Percentiles rank a stretch among this genome's conserved stretches.
Conservation (phyloP, 2,888 invertebrate species). For the Drosophila longiperda region DNA sequence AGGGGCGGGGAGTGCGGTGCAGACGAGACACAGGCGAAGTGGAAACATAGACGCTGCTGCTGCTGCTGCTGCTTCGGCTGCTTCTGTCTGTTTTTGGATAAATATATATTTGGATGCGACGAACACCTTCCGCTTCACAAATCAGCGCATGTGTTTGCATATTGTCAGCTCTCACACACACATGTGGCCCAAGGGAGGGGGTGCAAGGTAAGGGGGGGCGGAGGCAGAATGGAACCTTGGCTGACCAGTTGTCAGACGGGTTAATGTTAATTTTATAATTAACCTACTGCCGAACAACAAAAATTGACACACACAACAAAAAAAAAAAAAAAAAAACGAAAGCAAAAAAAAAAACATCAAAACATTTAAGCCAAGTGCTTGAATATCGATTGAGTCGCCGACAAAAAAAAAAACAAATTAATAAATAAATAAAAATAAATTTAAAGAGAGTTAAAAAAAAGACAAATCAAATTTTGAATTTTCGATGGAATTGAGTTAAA, state of each 20-base stretch:
- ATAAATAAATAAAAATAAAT: neutral
- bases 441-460: neutral
- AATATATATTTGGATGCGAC: constrained; percentile 74
- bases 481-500: neutral
- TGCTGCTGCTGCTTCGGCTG: neutral
- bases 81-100: constrained; percentile 12
- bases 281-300: constrained; percentile 58
- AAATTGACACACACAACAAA: constrained; percentile 23
- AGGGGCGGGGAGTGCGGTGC: neutral
- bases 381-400: constrained; percentile 42
- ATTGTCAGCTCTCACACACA: constrained; percentile 36
- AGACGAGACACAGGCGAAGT: constrained; percentile 24
- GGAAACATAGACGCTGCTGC: constrained; percentile 33
- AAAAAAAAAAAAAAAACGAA: neutral
- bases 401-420: constrained; percentile 36
- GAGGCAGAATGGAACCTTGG: constrained; percentile 38
- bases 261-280: constrained; percentile 76
- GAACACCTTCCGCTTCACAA: constrained; percentile 80
- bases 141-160: constrained; percentile 68
- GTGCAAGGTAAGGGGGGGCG: neutral
- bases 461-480: neutral
- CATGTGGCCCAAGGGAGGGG: neutral
- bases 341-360: constrained; percentile 16
- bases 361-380: constrained; percentile 40
- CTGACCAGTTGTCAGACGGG: constrained; percentile 73